Percentiles rank a stretch among this genome's conserved stretches.
Evolutionary conservation across 2,888 invertebrate species (phyloP).

Genomic region (Chymomyza caudatula): DNA sequence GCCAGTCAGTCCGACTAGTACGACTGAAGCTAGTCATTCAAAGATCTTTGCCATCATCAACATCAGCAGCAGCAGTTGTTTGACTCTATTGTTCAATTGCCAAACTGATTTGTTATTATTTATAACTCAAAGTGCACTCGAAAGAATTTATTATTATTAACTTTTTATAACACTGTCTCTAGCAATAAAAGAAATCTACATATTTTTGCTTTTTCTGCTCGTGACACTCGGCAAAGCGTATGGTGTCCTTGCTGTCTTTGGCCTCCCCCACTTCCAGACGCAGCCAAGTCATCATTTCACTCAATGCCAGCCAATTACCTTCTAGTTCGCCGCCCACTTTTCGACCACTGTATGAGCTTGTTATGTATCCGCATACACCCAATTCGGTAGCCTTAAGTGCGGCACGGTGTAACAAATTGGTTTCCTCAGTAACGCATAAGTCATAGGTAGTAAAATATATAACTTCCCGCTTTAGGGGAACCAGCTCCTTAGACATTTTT

Average conservation of each 20-base stretch:
- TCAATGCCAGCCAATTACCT: slow-evolving; percentile 26
- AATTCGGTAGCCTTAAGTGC: slow-evolving; percentile 38
- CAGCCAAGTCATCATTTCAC: slow-evolving; percentile 44
- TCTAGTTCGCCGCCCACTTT: slow-evolving; percentile 48
- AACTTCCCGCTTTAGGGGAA: not conserved
- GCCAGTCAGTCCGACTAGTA: slow-evolving; percentile 38
- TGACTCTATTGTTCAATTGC: slow-evolving; percentile 56
- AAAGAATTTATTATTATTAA: slow-evolving; percentile 46
- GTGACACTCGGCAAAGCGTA: slow-evolving; percentile 31
- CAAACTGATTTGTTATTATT: slow-evolving; percentile 58
- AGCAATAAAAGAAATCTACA: slow-evolving; percentile 53
- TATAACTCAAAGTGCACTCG: slow-evolving; percentile 53
- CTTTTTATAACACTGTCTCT: not conserved
- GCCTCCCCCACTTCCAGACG: slow-evolving; percentile 6
- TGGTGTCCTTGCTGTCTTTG: slow-evolving; percentile 5
- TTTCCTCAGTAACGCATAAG: slow-evolving; percentile 18
- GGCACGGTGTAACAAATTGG: slow-evolving; percentile 21
- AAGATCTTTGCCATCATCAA: not conserved
- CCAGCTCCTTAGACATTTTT: slow-evolving; percentile 29
- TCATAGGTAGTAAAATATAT: slow-evolving; percentile 35
- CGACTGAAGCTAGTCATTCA: not conserved
- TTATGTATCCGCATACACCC: slow-evolving; percentile 45
- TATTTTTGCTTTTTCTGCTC: slow-evolving; percentile 39
- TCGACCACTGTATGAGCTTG: slow-evolving; percentile 39
- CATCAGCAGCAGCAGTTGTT: slow-evolving; percentile 8